phyloP scores from a whole-genome alignment of 92 coral and sea anemone species.

The Parazoanthus atlanticus region DNA sequence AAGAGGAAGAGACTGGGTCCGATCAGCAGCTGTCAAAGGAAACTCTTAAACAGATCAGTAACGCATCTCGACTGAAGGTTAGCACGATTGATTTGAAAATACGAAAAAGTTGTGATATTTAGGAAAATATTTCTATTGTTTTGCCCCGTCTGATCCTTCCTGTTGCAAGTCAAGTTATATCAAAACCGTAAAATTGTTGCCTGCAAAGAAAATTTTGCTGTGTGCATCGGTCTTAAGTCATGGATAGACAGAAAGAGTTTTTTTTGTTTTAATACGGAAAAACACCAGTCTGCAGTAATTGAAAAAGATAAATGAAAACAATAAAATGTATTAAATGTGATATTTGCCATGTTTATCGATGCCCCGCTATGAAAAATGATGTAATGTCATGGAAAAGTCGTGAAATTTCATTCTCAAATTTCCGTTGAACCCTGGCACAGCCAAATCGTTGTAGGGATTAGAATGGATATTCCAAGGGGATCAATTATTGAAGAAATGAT shows the following conservation, averaged over 20 bases:
- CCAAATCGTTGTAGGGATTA: no score
- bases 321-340: not conserved
- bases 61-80: constrained; percentile 73
- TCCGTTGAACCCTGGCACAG: no score
- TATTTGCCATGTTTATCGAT: not conserved
- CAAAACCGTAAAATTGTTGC: no score
- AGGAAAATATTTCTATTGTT: no score
- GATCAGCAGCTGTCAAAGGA: constrained; percentile 65
- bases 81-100: not conserved
- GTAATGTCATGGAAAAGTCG: no score
- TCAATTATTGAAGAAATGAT: no score
- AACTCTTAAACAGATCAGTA: constrained; percentile 63
- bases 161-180: no score
- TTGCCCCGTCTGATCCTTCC: no score
- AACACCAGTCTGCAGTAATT: not conserved
- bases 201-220: not conserved
- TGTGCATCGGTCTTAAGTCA: not conserved
- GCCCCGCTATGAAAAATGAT: no score
- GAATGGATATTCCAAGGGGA: no score
- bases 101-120: no score
- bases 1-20: constrained; percentile 38
- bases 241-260: not conserved
- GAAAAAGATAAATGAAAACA: not conserved
- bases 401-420: no score
- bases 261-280: not conserved